Evolutionary conservation across 2,113 vertebrate genomes (phyloP), one percentile per base, ranked within the genome.

Genomic region (Prochilodus magdalenae): DNA sequence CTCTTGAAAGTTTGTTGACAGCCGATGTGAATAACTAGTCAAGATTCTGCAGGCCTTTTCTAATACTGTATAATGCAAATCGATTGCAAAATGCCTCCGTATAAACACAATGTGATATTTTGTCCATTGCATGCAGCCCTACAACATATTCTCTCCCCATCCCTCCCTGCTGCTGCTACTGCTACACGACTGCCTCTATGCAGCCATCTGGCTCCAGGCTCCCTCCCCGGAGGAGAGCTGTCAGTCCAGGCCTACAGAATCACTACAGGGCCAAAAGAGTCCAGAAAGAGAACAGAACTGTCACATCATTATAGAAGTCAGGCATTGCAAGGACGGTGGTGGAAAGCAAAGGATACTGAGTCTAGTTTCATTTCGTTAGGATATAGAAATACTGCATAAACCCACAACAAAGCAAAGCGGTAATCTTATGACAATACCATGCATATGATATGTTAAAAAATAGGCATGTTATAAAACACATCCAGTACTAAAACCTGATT

Each of bases 161-260:
- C 47, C 27, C n/a, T 65, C 29, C 53, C 53, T 55, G 53, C 53
- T 55, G 53, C 20, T 55, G 53, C 53, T 55, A 55, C 18, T 55
- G 53, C 53, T 55, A 55, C 18, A 55, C 1, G 53, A 14, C 4
- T 51, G 29, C 62, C 62, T 65, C 62, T 29, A 65, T 30, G 15
- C 24, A 65, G 62, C 62, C 27, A 20, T 24, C 40, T 63, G 59
- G 78, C 62, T 73, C 51, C 51, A 40, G 55, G 36, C 55, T 80
- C 36, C 55, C 33, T 5, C 47, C 60, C 49, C 40, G n/a, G 51
- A 73, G 70, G 36, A 59, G 22, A 80, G 79, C 59, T 36, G 29
- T 73, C 57, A 65, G 36, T 65, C 78, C 40, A 59, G 14, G 40
- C 51, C 51, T 73, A 14, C 26, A 16, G 47, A 30, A 66, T 24